Base-by-base conservation (phyloP, 2,888 invertebrate species). In the Pediacus dermestoides region DNA sequence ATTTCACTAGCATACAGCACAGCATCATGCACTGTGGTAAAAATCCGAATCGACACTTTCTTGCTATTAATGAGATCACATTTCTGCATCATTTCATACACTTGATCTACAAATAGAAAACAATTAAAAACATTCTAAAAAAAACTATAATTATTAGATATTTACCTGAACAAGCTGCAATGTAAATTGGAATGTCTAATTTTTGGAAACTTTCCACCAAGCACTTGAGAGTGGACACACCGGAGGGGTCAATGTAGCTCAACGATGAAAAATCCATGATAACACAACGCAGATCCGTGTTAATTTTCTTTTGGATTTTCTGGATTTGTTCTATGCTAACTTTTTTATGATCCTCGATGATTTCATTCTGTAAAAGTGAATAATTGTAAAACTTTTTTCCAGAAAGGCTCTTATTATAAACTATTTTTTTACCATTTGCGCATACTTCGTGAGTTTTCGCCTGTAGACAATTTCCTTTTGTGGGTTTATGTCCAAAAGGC, bases 21-120 rank as follows among this genome's bases (percentile, higher is more conserved):
- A 15, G 81, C 81, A 63, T 82, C 82, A 49, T 81, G 78, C 10
- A 81, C 64, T 0, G 80, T 78, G 2, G 80, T 76, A 52, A 80
- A 81, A 15, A 77, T 70, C 43, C 69, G 66, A 40, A 74, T 71
- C 16, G 64, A 60, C 1, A 73, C 64, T 27, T 72, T 69, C 30
- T 75, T 76, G 0, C 75, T 73, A 22, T 77, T 73, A 16, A 75
- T 57, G 0, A 73, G 59, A 51, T 76, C 76, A 67, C 76, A 81
- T 48, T 73, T 74, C 18, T 72, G 73, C 60, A 81, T 74, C 70
- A 75, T 79, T 59, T 82, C 81, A 55, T 78, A 73, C 1, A 81
- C 75, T 3, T 79, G 79, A 49, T 76, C 83, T 83, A 66, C 39
- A 70, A 69, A 32, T 33, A 34, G 30, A 13, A 40, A 8, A 8